Evolutionary conservation across 2,888 invertebrate species (phyloP), one percentile per base, ranked within the genome.

Genomic region (Macrophya annulata): DNA sequence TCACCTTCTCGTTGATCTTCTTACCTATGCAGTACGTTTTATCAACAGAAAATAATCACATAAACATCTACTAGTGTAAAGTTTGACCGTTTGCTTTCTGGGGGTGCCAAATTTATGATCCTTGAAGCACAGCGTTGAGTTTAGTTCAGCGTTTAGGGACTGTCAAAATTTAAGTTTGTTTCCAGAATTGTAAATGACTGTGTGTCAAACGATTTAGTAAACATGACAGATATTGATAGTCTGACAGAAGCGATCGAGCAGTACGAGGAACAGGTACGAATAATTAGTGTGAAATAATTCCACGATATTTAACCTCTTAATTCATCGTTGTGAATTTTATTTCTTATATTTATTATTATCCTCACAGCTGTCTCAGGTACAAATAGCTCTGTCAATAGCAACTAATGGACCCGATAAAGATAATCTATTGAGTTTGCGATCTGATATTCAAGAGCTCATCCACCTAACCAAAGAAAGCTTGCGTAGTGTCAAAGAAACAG

Each of bases 361-460:
- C 51, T 89, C 91, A 84, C 90, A 97, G 97, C 93, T 97, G 79
- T 90, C 93, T 40, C 95, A 96, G 93, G 96, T 97, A 15, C 94
- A 95, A 87, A 93, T 95, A 88, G 95, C 96, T 6, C 90, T 97
- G 17, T 91, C 93, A 86, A 91, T 91, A 25, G 94, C 94, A 15
- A 89, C 94, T 21, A 93, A 94, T 86, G 94, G 94, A 31, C 93
- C 94, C 0, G 95, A 95, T 87, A 94, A 94, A 65, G 94, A 95
- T 76, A 95, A 96, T 45, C 93, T 97, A 37, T 87, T 95, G 79
- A 94, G 95, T 72, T 93, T 97, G 15, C 95, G 95, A 90, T 94
- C 95, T 37, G 96, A 97, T 90, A 94, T 97, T 68, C 93, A 95
- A 87, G 96, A 97, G 91, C 94, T 97, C 0, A 95, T 97, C 83